Base-by-base conservation (phyloP, 2,888 invertebrate genomes). In the Stenodema calcarata region DNA sequence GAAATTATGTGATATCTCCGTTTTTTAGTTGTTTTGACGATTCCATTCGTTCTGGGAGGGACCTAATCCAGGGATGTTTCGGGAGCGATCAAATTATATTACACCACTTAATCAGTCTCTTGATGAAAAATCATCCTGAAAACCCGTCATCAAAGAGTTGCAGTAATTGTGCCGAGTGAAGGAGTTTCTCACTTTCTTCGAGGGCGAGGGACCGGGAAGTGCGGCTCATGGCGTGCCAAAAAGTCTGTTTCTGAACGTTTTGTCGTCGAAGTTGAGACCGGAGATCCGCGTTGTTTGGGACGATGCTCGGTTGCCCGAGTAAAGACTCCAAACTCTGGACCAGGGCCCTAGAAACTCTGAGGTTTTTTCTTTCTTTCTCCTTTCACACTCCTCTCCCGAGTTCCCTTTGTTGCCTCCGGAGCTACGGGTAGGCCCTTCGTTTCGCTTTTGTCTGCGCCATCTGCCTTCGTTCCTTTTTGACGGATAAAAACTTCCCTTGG, bases 401-500 rank as follows among this genome's bases (percentile, higher is more conserved):
- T 73, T 73, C 73, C 73, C 73, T 73, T 73, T 41, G 41, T 73
- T 73, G 73, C 41, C 18, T 35, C 73, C 14, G 35, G 35, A 30
- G 73, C 73, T 73, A 18, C 23, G 73, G 73, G 30, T 70, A 70
- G 50, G 80, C 50, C 80, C 30, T 80, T 16, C 28, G 50, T n/a
- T 54, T 80, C 30, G 47, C 80, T 80, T 80, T 54, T 80, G 80
- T 80, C 80, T 50, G 80, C 44, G 50, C 80, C 80, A 80, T 80
- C 80, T 80, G 80, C 80, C 80, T 54, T 50, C 18, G 50, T 54
- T 50, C 47, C 50, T 50, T 50, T 50, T 30, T 80, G 80, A 54
- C 50, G 80, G 80, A 80, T 50, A 80, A 80, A 80, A 80, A 80
- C 80, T 80, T 80, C 80, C 50, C 73, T 41, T 35, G 73, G 73